These are phyloP conservation scores for Ceratosolen solmsi DNA, from an alignment of 1,140 invertebrate species.

Conservation along the genomic window DNA sequence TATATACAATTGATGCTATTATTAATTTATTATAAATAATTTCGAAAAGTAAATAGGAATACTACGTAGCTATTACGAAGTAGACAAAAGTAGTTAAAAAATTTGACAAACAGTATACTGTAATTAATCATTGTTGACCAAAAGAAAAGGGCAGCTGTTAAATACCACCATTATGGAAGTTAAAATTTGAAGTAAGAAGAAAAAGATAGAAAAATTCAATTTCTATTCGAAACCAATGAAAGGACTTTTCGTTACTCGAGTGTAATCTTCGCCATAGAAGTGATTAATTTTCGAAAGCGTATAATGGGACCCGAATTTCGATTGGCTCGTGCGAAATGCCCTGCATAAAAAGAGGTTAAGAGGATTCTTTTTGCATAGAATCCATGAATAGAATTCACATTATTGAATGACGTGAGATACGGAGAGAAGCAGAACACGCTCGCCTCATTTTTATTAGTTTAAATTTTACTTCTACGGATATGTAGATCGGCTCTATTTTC, in stretches of 20 bases:
- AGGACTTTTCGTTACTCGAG: not conserved
- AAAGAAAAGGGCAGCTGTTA: not conserved
- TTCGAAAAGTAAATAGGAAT: too few species aligned
- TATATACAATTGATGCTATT: too few species aligned
- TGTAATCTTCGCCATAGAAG: conserved; percentile 13
- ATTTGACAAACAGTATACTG: not conserved
- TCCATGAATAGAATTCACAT: conserved; percentile 44
- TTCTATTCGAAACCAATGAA: not conserved
- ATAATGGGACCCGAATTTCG: not conserved
- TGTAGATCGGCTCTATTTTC: conserved; percentile 26
- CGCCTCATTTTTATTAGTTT: not conserved
- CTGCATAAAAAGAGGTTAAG: not conserved
- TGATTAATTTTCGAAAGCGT: conserved; percentile 34
- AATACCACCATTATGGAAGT: not conserved
- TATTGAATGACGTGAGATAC: conserved; percentile 13
- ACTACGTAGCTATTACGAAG: too few species aligned
- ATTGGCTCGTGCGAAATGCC: not conserved
- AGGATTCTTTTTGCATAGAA: not conserved
- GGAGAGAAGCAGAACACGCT: not conserved
- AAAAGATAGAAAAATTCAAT: conserved; percentile 16
- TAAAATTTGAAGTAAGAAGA: conserved; percentile 1
- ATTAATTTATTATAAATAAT: too few species aligned
- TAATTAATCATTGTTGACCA: conserved; percentile 4
- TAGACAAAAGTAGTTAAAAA: not conserved
- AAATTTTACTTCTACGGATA: not conserved